These are phyloP conservation scores for Limnephilus marmoratus DNA, from an alignment of 2,888 invertebrate species.

Conservation along the genomic window DNA sequence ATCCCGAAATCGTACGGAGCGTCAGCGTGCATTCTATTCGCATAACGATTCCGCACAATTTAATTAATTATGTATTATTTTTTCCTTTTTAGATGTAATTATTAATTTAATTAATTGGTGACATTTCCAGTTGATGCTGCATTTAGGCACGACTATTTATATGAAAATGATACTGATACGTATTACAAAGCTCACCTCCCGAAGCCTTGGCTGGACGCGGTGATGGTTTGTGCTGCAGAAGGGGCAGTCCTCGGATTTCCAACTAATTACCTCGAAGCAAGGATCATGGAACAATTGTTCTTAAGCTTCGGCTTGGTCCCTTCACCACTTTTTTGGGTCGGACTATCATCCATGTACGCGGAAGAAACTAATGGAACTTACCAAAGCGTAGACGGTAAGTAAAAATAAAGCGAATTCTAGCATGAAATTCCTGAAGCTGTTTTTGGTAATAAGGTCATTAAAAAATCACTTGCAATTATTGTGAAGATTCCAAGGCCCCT, in stretches of 20 bases:
- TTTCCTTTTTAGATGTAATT: background rate
- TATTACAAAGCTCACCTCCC: background rate
- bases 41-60: no score
- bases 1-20: no score
- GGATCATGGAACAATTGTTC: background rate
- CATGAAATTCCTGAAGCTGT: no score
- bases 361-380: background rate
- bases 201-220: background rate
- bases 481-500: no score
- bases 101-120: background rate
- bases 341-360: background rate
- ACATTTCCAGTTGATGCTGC: background rate
- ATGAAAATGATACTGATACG: background rate
- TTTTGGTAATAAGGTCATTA: no score
- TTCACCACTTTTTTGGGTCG: background rate
- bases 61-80: no score
- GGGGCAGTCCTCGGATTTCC: background rate
- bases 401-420: no score
- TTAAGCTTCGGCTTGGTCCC: background rate
- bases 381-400: background rate
- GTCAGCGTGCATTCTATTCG: no score
- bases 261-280: background rate
- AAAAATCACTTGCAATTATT: no score
- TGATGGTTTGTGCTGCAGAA: background rate
- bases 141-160: background rate